These are phyloP conservation scores for Eciton burchellii DNA, from an alignment of 1,140 invertebrate species.

Conservation along the genomic window DNA sequence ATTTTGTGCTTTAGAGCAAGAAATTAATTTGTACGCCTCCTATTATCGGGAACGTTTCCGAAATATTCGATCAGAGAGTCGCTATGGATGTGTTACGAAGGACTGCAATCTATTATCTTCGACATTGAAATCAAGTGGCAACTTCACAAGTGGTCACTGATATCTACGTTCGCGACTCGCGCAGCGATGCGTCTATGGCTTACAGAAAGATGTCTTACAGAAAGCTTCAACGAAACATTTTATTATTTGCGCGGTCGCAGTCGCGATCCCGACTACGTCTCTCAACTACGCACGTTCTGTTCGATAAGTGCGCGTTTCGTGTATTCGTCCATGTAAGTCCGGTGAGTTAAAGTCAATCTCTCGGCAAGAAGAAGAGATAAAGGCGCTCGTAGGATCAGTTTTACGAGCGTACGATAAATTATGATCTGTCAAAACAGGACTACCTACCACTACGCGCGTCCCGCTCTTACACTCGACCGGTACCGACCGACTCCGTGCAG, in stretches of 20 bases:
- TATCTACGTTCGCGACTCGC: no score
- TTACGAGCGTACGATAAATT: slow-evolving; percentile 80
- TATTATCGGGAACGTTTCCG: no score
- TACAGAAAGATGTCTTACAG: neutral
- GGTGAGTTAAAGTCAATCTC: slow-evolving; percentile 31
- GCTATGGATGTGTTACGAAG: no score
- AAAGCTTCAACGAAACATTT: neutral
- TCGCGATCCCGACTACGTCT: neutral
- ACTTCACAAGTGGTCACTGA: no score
- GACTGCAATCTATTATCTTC: no score
- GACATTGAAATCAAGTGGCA: no score
- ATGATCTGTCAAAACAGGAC: slow-evolving; percentile 81
- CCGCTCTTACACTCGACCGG: slow-evolving; percentile 65
- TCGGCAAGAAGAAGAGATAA: slow-evolving; percentile 56
- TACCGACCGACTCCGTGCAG: slow-evolving; percentile 40
- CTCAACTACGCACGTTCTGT: neutral
- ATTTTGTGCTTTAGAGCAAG: no score
- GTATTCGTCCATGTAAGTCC: neutral
- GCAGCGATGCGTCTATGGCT: neutral
- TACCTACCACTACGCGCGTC: slow-evolving; percentile 76
- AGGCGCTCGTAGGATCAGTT: slow-evolving; percentile 74
- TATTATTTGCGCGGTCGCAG: neutral
- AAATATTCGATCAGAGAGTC: no score
- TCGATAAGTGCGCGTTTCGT: neutral
- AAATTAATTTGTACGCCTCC: no score